Evolutionary conservation across 1,140 invertebrate species (phyloP).

Genomic region (Drosophila saltans): DNA sequence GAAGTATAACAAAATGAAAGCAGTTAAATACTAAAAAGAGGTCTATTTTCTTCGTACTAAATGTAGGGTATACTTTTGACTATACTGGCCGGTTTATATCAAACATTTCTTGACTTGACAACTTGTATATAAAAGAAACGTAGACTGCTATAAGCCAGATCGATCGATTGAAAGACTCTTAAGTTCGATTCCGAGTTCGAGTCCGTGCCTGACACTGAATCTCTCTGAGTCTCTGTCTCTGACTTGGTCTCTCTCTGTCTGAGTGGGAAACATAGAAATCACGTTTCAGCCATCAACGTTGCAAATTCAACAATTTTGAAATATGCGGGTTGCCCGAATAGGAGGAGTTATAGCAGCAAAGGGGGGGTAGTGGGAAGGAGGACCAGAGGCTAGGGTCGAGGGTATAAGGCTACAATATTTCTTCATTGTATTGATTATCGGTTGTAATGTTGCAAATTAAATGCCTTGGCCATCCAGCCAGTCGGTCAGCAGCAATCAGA

Average conservation of each 20-base stretch:
- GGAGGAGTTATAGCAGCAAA: too few relatives aligned
- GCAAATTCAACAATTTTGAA: conserved; percentile 79
- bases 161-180: conserved; percentile 15
- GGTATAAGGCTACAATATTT: conserved; percentile 60
- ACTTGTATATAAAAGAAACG: conserved; percentile 38
- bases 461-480: conserved; percentile 57
- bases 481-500: conserved; percentile 52
- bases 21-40: too few relatives aligned
- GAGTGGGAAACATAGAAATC: conserved; percentile 80
- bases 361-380: too few relatives aligned
- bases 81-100: conserved; percentile 30
- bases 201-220: conserved; percentile 32
- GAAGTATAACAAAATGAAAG: too few relatives aligned
- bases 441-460: conserved; percentile 82
- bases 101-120: conserved; percentile 8
- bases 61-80: conserved; percentile 8
- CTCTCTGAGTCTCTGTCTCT: conserved; percentile 33
- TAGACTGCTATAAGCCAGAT: conserved; percentile 75
- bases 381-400: too few relatives aligned
- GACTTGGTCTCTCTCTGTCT: conserved; percentile 27
- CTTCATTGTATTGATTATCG: conserved; percentile 82
- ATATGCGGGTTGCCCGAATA: conserved; percentile 22
- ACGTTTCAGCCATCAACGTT: conserved; percentile 79
- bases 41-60: not conserved
- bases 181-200: conserved; percentile 23